Conservation (phyloP, 2,113 vertebrate species). For the pig (Sus scrofa) region DNA sequence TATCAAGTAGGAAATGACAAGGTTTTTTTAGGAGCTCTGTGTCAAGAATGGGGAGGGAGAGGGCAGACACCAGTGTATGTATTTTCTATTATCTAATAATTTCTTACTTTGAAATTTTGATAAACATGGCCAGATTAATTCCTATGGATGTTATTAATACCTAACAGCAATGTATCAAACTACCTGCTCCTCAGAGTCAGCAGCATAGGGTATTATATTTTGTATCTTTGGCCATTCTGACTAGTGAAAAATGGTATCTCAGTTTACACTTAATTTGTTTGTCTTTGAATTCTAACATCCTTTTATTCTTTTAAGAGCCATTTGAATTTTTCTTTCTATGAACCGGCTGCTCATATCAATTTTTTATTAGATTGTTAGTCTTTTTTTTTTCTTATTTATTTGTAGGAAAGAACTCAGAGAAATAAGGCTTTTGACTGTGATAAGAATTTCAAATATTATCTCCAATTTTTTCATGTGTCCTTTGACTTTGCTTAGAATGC, state of each 20-base stretch:
- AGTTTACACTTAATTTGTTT: constrained; percentile 4
- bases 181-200: background rate
- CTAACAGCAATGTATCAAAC: background rate
- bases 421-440: constrained; percentile 37
- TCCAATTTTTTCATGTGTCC: constrained; percentile 45
- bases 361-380: constrained; percentile 33
- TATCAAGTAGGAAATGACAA: background rate
- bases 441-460: constrained; percentile 46
- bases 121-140: constrained; percentile 5
- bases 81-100: background rate
- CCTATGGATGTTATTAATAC: background rate
- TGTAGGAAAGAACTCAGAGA: constrained; percentile 40
- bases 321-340: constrained; percentile 31
- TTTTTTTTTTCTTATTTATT: constrained; percentile 47
- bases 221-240: constrained; percentile 17
- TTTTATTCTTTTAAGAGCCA: constrained; percentile 6
- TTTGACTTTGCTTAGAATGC: constrained; percentile 18
- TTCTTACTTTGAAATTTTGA: constrained; percentile 45
- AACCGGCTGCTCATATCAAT: constrained; percentile 1
- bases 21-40: background rate
- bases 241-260: background rate
- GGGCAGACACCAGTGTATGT: background rate
- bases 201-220: background rate
- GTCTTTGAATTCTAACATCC: background rate
- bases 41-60: background rate